Conservation (phyloP, 37 sponge, comb jelly and placozoan species). For the Chondrilla cf. caribensis region DNA sequence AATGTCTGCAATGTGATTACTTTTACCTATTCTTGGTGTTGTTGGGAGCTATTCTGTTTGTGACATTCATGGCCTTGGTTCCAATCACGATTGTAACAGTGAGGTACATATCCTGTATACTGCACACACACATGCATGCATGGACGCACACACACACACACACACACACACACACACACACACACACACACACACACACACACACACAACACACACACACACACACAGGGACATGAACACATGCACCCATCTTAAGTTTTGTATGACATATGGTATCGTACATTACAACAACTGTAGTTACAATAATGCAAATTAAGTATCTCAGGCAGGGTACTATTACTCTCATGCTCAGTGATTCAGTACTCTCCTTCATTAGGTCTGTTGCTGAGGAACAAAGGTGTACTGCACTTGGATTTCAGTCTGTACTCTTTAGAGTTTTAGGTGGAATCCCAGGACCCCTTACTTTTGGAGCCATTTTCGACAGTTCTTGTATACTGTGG, state of each 20-base stretch:
- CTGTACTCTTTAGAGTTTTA: background rate
- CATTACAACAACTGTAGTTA: too few species aligned
- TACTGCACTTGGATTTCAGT: conserved; percentile 25
- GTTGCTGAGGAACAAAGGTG: conserved; percentile 36
- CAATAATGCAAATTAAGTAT: too few species aligned
- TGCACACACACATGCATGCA: background rate
- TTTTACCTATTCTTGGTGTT: background rate
- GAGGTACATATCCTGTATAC: background rate
- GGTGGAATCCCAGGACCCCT: conserved; percentile 44
- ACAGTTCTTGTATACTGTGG: conserved; percentile 39
- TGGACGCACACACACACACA: background rate
- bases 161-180: background rate
- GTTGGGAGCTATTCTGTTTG: background rate
- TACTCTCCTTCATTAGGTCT: background rate
- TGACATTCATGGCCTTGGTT: background rate
- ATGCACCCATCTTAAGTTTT: background rate
- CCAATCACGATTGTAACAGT: conserved; percentile 4
- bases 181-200: background rate
- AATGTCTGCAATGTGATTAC: background rate
- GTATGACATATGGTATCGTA: too few species aligned
- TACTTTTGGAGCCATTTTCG: conserved; percentile 26
- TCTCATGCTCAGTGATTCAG: too few species aligned
- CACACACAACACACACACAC: background rate
- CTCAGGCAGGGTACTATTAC: too few species aligned
- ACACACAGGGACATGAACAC: background rate